Evolutionary conservation across 2,888 invertebrate genomes (phyloP), one percentile per base, ranked within the genome.

Genomic region (Leptopterna dolabrata): DNA sequence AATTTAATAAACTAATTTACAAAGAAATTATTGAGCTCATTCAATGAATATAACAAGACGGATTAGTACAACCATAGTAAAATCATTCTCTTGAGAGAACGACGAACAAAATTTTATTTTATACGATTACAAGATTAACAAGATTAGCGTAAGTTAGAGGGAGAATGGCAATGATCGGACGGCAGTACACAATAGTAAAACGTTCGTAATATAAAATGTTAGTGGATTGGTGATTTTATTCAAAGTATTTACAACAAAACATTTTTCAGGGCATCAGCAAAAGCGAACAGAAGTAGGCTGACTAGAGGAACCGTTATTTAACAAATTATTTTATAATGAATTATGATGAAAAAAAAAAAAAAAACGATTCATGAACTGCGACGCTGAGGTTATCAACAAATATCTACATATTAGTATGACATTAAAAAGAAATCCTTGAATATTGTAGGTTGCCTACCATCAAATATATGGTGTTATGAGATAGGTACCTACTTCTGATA

Each of bases 251-350:
- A 78, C 78, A 78, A 45, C 19, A 45, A 76, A 76, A 76, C 4
- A 55, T 29, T 29, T 9, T 55, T 81, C 36, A 83, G 83, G 70
- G 83, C 83, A 41, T 36, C 29, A 70, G 83, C 83, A 70, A 83
- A 36, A 70, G 83, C 41, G 36, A 83, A 29, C 41, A 36, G 36
- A 70, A 55, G 83, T 70, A 70, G 70, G 83, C 63, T 83, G 83
- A 83, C 83, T 83, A 83, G 83, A 83, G 47, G 83, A 83, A 81
- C 13, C 27, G 63, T 63, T 63, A 9, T 63, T 63, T 0, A 24
- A 63, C 63, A 63, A 19, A 24, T n/a, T 19, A n/a, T 63, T 9
- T 63, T 63, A 2, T 55, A 19, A 55, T n/a, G n/a, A 63, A 63
- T 63, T 11, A 63, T 63, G 63, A 63, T 63, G 63, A 63, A 63